phyloP scores from a whole-genome alignment of 2,797 vertebrate genomes.

The Gallinago solitaria region DNA sequence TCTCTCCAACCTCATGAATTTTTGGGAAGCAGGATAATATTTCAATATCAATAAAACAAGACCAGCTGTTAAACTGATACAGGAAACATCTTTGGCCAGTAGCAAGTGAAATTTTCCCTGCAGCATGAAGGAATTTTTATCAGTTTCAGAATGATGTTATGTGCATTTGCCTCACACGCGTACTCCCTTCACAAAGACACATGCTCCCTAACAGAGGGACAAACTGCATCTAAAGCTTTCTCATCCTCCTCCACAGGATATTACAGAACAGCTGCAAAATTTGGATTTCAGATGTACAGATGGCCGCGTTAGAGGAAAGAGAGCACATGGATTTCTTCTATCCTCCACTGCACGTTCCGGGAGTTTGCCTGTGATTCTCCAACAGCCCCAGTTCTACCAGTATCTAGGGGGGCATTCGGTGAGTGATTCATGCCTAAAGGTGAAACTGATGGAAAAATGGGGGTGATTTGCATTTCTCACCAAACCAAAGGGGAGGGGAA shows the following conservation, averaged over 20 bases:
- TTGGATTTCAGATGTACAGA: conserved; percentile 42
- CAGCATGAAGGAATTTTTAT: conserved; percentile 7
- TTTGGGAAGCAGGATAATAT: neutral
- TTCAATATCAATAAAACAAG: conserved; percentile 48
- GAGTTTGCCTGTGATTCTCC: neutral
- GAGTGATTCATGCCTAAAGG: neutral
- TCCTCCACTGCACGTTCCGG: neutral
- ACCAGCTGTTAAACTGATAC: conserved; percentile 14
- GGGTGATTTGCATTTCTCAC: conserved; percentile 23
- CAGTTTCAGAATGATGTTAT: neutral
- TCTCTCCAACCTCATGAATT: neutral
- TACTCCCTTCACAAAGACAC: neutral
- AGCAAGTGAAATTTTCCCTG: conserved; percentile 17
- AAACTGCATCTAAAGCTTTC: conserved; percentile 41
- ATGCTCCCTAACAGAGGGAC: neutral
- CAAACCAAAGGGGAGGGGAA: neutral
- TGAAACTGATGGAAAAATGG: conserved; percentile 1
- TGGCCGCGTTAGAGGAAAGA: conserved; percentile 34
- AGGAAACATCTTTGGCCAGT: neutral
- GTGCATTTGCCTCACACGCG: neutral
- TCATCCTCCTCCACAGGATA: conserved; percentile 40
- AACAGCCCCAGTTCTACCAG: conserved; percentile 16
- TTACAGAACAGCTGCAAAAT: conserved; percentile 61
- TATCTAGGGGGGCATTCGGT: neutral
- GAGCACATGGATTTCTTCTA: neutral